Base-by-base conservation (phyloP, 1,140 invertebrate species). In the Drosophila ironensis region DNA sequence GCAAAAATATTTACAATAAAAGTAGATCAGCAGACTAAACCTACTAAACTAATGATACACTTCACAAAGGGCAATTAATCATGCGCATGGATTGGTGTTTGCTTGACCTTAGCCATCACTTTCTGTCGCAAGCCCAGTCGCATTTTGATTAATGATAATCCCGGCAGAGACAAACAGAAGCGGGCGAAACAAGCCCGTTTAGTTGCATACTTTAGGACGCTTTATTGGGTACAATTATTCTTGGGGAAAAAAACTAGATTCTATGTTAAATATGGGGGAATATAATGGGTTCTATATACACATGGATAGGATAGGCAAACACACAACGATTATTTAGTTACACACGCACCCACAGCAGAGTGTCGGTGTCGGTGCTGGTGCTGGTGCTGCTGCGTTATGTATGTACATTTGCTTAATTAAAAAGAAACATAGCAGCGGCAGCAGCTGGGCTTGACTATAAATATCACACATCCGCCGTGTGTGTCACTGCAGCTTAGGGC, bases 341-440 rank as follows among this genome's bases (percentile, higher is more conserved):
- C n/a, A n/a, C 22, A 61, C 56, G 27, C 52, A 57, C 40, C 22
- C 59, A 63, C 37, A 50, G 16, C 48, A 25, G 9, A 22, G 20
- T 4, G 35, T 30, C 25, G 16, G 17, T 37, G 40, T 22, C 14
- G 8, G 47, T 16, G 9, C 19, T n/a, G n/a, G 11, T 3, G n/a
- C 11, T 11, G 4, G 11, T 12, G 30, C 11, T 33, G 30, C 28
- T 30, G n/a, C 28, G n/a, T 1, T n/a, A 27, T 64, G 47, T 69
- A 60, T 68, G 44, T 57, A 63, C 76, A 81, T 80, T 80, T 75
- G 77, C 76, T 81, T 80, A 80, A 81, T 80, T 80, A 63, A 59
- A 74, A 75, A 74, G 56, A 20, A 54, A 47, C 42, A 54, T 40
- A 44, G 38, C 24, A 48, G 45, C 51, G 28, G 35, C 44, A 41